Base-by-base conservation (phyloP, 35 echinoderm and acorn worm species). In the Amphiura filiformis region DNA sequence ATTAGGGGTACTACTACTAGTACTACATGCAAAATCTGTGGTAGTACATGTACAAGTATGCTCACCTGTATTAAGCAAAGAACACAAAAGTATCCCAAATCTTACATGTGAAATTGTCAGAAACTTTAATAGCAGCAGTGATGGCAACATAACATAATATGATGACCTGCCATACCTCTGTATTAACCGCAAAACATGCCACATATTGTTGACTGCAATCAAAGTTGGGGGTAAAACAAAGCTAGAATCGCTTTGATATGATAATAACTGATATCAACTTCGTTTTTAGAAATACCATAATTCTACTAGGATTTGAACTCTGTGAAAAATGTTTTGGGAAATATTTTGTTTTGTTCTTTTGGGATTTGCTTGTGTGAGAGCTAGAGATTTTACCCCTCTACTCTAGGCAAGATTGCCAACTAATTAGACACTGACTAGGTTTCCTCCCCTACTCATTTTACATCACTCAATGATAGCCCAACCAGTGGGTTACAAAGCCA, bases 171-270 rank as follows among this genome's bases (percentile, higher is more conserved):
- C 7, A 70, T 70, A 30, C 61, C 61, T 52, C 7, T 20, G 26
- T 70, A 1, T 47, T 4, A 70, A 70, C 61, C 61, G 26, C 61
- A 70, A 70, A 18, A 70, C 61, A 70, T 70, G n/a, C 26, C 61
- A 70, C 41, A 70, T n/a, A 3, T 70, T 70, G 61, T 70, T 7
- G 7, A 70, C 61, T 70, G 7, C 4, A 70, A 70, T 23, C 61
- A 70, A 70, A 70, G 61, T 70, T 70, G 61, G 61, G 61, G 61
- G 61, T 70, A 70, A 70, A 70, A 70, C 61, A 70, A 70, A 70
- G 61, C 11, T 70, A 13, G 28, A 70, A 15, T 26, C 28, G 61
- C 9, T 30, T 70, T 23, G 4, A 2, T 13, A 70, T n/a, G 17
- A 47, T 70, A 70, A 70, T 30, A 70, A 3, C 15, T 15, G 7